phyloP scores from a whole-genome alignment of 2,797 vertebrate species.

The Luscinia luscinia region DNA sequence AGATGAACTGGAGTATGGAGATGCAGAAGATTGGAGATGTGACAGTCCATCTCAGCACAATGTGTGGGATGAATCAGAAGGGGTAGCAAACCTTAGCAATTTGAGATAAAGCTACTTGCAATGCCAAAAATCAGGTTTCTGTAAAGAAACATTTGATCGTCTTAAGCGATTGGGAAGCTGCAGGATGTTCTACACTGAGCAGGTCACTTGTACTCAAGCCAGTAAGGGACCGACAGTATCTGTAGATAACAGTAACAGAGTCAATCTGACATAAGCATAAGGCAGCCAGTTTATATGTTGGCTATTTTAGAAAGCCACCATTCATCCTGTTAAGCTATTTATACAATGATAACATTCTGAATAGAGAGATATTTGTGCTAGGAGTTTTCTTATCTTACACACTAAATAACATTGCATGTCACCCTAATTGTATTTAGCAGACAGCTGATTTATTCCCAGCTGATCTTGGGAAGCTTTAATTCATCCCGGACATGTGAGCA shows the following conservation, averaged over 20 bases:
- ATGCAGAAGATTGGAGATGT: not conserved
- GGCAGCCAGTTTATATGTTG: not conserved
- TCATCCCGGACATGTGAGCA: not conserved
- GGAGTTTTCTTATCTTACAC: not conserved
- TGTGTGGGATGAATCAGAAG: not conserved
- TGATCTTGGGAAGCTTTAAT: not conserved
- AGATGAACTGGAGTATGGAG: accelerated
- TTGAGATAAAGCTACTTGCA: not conserved
- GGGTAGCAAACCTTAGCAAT: not conserved
- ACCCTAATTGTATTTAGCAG: not conserved
- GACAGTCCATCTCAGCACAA: not conserved
- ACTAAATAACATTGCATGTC: not conserved
- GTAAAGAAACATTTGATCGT: not conserved
- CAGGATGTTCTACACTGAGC: not conserved
- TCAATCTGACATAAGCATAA: not conserved
- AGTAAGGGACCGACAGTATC: not conserved
- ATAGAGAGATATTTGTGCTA: not conserved
- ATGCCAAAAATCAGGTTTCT: not conserved
- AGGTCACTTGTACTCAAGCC: not conserved
- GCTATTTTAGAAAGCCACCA: not conserved
- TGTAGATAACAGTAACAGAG: not conserved
- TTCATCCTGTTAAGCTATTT: not conserved
- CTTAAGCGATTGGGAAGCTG: not conserved
- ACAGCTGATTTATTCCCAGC: not conserved
- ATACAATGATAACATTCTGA: not conserved